These are phyloP conservation scores for Camelus bactrianus DNA, from an alignment of 2,113 vertebrate genomes.

Conservation along the genomic window DNA sequence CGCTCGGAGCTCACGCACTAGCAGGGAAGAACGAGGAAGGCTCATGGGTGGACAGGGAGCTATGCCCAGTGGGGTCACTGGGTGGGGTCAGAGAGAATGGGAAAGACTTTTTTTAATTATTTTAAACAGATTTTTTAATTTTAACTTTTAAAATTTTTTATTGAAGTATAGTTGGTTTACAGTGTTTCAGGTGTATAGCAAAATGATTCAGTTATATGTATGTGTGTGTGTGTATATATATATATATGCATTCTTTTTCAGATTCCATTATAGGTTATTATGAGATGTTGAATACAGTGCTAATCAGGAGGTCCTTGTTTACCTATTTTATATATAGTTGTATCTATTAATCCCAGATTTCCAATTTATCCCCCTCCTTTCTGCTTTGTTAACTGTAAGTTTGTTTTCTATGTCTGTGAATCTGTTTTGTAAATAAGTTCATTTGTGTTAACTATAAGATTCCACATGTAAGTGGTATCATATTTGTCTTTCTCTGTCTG, in stretches of 20 bases:
- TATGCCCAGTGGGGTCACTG: accelerated
- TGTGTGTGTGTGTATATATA: no score
- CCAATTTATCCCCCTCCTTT: not conserved
- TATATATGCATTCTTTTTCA: not conserved
- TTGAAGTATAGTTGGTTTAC: not conserved
- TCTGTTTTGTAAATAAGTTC: not conserved
- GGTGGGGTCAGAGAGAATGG: not conserved
- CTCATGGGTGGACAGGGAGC: not conserved
- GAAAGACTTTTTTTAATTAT: not conserved
- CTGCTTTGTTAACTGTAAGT: not conserved
- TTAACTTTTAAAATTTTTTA: not conserved
- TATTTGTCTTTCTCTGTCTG: not conserved
- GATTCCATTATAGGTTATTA: not conserved
- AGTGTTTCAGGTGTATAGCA: not conserved
- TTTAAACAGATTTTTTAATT: not conserved
- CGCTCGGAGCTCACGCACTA: not conserved
- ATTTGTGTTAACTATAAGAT: not conserved
- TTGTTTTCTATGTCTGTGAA: not conserved
- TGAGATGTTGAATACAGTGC: not conserved
- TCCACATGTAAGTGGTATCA: not conserved
- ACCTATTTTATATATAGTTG: no score
- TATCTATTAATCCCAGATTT: not conserved
- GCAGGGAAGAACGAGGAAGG: not conserved
- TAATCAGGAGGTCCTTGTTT: no score
- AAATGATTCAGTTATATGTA: not conserved